These are phyloP conservation scores for Antheraea yamamai DNA, from an alignment of 2,888 invertebrate species.

Conservation along the genomic window DNA sequence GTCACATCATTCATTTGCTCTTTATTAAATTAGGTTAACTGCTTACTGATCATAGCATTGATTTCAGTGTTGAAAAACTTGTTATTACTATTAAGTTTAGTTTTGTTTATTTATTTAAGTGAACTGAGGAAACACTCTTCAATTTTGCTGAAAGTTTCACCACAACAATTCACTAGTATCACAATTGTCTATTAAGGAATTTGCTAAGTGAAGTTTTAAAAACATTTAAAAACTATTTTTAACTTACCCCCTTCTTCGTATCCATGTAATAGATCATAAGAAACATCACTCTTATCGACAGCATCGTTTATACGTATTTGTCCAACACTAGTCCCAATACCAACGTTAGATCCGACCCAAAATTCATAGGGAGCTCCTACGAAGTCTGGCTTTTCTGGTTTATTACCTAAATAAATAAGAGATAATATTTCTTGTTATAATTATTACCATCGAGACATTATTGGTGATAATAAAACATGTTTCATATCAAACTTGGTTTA, in stretches of 20 bases:
- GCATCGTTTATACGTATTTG: slow-evolving; percentile 90
- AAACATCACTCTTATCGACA: slow-evolving; percentile 84
- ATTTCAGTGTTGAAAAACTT: no score
- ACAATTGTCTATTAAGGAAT: neutral
- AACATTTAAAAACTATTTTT: neutral
- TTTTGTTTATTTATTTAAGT: no score
- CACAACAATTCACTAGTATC: no score
- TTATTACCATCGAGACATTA: slow-evolving; percentile 4
- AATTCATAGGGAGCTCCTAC: slow-evolving; percentile 94
- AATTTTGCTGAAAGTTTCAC: no score
- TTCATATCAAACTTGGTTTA: neutral
- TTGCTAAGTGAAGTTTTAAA: neutral
- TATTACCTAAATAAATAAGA: slow-evolving; percentile 61
- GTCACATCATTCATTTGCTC: no score
- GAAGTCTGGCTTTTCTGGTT: slow-evolving; percentile 86
- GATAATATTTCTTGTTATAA: slow-evolving; percentile 7
- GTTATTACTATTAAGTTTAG: no score
- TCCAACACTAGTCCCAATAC: slow-evolving; percentile 92
- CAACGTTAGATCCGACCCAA: slow-evolving; percentile 94
- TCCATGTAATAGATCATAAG: slow-evolving; percentile 91
- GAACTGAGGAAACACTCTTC: no score
- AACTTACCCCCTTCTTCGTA: slow-evolving; percentile 90
- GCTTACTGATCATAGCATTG: no score
- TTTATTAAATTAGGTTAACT: no score
- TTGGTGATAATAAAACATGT: neutral